A percentile compares a stretch with the other conserved stretches of the same genome.
Evolutionary conservation across 2,888 invertebrate genomes (phyloP).

Genomic region (Halictus ligatus): DNA sequence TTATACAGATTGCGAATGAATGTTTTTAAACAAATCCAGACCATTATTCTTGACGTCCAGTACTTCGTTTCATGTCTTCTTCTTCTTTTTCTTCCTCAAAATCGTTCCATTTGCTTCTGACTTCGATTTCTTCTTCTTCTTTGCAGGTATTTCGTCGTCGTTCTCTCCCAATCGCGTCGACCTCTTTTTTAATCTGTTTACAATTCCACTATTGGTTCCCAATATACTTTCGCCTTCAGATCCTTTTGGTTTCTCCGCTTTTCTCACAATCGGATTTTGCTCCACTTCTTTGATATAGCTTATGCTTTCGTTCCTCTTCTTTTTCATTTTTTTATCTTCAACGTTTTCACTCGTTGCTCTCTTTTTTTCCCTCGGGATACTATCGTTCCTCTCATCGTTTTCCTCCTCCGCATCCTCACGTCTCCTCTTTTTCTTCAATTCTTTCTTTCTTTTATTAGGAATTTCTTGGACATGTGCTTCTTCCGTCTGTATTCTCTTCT

Average conservation of each 20-base stretch:
- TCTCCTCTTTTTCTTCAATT: conserved; percentile 14
- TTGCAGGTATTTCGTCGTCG: conserved; percentile 36
- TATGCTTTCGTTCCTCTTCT: conserved; percentile 19
- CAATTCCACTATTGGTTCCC: not conserved
- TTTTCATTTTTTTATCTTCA: conserved; percentile 6
- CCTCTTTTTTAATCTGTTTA: conserved; percentile 18
- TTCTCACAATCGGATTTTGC: conserved; percentile 31
- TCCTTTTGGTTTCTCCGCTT: conserved; percentile 33
- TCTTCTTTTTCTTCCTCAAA: conserved; percentile 71
- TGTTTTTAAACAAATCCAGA: conserved; percentile 37
- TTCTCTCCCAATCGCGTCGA: conserved; percentile 17
- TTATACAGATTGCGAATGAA: conserved; percentile 63
- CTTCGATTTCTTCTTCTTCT: conserved; percentile 66
- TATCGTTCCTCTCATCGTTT: not conserved
- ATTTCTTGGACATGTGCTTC: conserved; percentile 9
- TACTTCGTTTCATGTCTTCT: conserved; percentile 65
- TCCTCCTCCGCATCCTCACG: not conserved
- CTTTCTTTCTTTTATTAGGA: conserved; percentile 40
- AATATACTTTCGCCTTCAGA: conserved; percentile 7
- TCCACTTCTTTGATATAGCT: not conserved
- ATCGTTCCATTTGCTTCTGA: conserved; percentile 16
- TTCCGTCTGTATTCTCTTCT: conserved; percentile 32
- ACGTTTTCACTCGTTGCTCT: conserved; percentile 19
- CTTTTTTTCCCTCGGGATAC: conserved; percentile 42
- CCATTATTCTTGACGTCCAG: not conserved